phyloP scores from a whole-genome alignment of 2,113 vertebrate genomes.

The Dipodomys stephensi region DNA sequence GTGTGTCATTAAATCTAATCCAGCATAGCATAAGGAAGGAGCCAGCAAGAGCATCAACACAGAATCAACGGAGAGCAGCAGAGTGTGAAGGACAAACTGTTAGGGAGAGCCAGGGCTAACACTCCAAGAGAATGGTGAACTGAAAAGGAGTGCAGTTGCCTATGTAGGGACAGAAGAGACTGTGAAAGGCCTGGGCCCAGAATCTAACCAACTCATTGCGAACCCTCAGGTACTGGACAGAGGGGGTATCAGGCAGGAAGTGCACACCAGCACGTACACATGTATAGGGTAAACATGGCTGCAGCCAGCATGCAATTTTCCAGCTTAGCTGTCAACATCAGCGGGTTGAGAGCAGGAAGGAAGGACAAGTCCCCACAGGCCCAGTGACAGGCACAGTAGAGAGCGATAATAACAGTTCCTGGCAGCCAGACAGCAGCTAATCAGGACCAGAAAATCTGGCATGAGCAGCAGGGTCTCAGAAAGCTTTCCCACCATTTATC shows the following conservation, averaged over 20 bases:
- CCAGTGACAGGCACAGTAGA: conserved; percentile 31
- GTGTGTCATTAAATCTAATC: neutral
- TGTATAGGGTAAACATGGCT: neutral
- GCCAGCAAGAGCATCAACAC: neutral
- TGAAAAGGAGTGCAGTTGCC: neutral
- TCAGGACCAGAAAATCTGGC: conserved; percentile 50
- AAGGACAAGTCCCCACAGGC: conserved; percentile 73
- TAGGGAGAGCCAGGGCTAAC: neutral
- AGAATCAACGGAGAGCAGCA: neutral
- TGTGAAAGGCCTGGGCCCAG: neutral
- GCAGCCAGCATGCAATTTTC: conserved; percentile 47
- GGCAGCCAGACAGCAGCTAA: conserved; percentile 26
- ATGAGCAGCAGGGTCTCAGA: neutral
- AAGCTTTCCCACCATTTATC: neutral
- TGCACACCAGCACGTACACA: neutral
- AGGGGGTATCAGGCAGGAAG: neutral
- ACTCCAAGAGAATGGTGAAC: neutral
- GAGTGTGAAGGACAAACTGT: neutral
- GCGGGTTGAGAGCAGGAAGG: conserved; percentile 52
- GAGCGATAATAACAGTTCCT: conserved; percentile 48
- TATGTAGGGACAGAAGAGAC: neutral
- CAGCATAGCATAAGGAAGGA: neutral
- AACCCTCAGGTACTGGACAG: neutral
- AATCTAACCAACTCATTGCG: neutral
- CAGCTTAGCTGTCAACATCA: conserved; percentile 53